Base-by-base conservation (phyloP, 2,113 vertebrate genomes). In the Peucedramus taeniatus region DNA sequence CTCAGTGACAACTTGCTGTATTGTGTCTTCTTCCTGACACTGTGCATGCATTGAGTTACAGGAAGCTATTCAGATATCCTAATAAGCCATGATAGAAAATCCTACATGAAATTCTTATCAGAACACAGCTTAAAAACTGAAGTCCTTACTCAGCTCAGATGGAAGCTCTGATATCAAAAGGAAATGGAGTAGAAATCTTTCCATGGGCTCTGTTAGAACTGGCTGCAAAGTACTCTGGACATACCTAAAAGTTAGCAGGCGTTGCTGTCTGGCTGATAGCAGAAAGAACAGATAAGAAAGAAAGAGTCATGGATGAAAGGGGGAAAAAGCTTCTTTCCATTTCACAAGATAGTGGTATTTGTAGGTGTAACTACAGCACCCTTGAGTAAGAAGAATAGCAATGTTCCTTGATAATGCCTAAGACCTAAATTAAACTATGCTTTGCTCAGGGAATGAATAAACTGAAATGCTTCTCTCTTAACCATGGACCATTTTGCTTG, bases 301-400 rank as follows among this genome's bases (percentile, higher is more conserved):
- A 83, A 69, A 74, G 70, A 88, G 20, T 49, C 50, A 53, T 61
- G 64, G 64, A 42, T 86, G 45, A 44, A 66, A 81, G 15, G n/a
- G 28, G 27, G 18, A 6, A 87, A 95, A 96, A 75, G 27, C 76
- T 91, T 82, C 69, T 94, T 96, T 96, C 96, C 37, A 89, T 93
- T 94, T 40, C 83, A 89, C 35, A 45, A 51, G 54, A 50, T 26
- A 77, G 72, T 39, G 37, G 44, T 61, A 66, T 92, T 92, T 96
- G 83, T 90, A 53, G 80, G 79, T 94, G 68, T 94, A 96, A 83
- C 64, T 89, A 49, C 77, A 69, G 90, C 53, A 82, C 79, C 89
- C 94, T 70, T 92, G 92, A 95, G 93, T 94, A 96, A 96, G 83
- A 96, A 63, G 47, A 97, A 92, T 94, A 89, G 37, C 95, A 90